These are phyloP conservation scores for Nematostella vectensis DNA, from an alignment of 92 coral and sea anemone genomes.

Conservation along the genomic window DNA sequence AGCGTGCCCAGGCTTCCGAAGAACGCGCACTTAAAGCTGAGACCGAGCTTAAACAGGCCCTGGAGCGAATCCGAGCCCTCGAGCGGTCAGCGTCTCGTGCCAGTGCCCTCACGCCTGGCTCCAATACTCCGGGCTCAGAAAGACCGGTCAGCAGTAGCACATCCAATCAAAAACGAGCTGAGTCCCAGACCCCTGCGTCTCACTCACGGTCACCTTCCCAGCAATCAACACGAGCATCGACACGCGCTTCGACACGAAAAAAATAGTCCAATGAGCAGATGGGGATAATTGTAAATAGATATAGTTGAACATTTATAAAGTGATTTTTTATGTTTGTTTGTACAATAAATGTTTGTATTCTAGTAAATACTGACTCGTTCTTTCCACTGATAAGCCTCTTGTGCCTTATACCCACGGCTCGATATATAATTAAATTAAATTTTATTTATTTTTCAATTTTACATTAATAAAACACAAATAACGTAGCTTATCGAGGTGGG, in stretches of 20 bases:
- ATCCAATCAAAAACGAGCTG: slow-evolving; percentile 48
- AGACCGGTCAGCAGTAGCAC: slow-evolving; percentile 62
- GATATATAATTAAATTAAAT: too few species aligned
- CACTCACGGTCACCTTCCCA: slow-evolving; percentile 65
- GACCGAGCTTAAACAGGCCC: slow-evolving; percentile 84
- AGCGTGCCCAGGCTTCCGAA: slow-evolving; percentile 82
- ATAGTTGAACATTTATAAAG: too few species aligned
- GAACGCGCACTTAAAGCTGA: slow-evolving; percentile 90
- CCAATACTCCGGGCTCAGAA: slow-evolving; percentile 51
- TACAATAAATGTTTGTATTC: too few species aligned
- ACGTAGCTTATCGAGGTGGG: too few species aligned
- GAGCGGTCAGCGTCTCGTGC: slow-evolving; percentile 94
- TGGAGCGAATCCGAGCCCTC: slow-evolving; percentile 91
- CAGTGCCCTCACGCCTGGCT: slow-evolving; percentile 33
- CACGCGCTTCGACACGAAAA: slow-evolving; percentile 55
- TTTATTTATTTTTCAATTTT: too few species aligned
- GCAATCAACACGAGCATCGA: slow-evolving; percentile 60
- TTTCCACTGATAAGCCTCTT: too few species aligned
- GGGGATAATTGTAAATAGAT: too few species aligned
- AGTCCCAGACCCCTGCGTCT: slow-evolving; percentile 48
- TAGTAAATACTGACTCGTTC: too few species aligned
- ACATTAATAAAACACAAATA: too few species aligned
- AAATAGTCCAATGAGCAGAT: slow-evolving; percentile 10
- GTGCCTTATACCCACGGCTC: too few species aligned
- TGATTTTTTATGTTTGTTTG: too few species aligned